These are phyloP conservation scores for Acleris emargana DNA, from an alignment of 2,888 invertebrate species.

Conservation along the genomic window DNA sequence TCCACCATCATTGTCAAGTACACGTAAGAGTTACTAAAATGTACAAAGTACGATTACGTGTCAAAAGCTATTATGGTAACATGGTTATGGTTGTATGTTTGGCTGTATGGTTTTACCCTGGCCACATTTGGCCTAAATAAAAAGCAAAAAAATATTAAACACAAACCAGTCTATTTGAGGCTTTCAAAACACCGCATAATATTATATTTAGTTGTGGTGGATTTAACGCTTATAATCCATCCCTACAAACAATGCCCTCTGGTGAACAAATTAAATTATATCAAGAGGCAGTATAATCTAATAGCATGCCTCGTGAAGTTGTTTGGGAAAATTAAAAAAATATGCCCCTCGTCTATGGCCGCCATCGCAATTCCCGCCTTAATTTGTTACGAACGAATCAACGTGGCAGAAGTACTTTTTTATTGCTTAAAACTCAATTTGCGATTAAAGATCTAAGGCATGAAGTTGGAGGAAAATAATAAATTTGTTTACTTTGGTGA, in stretches of 20 bases:
- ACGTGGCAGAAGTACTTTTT: slow-evolving; percentile 45
- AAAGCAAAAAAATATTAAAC: not conserved
- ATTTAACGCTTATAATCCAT: slow-evolving; percentile 38
- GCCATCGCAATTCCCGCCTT: slow-evolving; percentile 79
- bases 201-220: too few relatives aligned
- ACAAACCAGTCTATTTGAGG: not conserved
- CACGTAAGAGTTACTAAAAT: too few relatives aligned
- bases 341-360: slow-evolving; percentile 63
- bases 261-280: slow-evolving; percentile 71
- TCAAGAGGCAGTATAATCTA: slow-evolving; percentile 70
- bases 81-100: too few relatives aligned
- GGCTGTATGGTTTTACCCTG: too few relatives aligned
- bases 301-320: slow-evolving; percentile 63
- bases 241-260: slow-evolving; percentile 51
- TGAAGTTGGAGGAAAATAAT: not conserved
- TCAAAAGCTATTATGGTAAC: too few relatives aligned
- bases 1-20: too few relatives aligned
- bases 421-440: slow-evolving; percentile 32
- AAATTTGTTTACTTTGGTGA: not conserved
- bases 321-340: slow-evolving; percentile 81
- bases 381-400: slow-evolving; percentile 75
- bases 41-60: too few relatives aligned
- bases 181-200: slow-evolving; percentile 20
- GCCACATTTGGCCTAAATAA: too few relatives aligned
- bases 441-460: slow-evolving; percentile 10